These are phyloP conservation scores for Columba livia DNA, from an alignment of 2,113 vertebrate genomes.

Conservation along the genomic window DNA sequence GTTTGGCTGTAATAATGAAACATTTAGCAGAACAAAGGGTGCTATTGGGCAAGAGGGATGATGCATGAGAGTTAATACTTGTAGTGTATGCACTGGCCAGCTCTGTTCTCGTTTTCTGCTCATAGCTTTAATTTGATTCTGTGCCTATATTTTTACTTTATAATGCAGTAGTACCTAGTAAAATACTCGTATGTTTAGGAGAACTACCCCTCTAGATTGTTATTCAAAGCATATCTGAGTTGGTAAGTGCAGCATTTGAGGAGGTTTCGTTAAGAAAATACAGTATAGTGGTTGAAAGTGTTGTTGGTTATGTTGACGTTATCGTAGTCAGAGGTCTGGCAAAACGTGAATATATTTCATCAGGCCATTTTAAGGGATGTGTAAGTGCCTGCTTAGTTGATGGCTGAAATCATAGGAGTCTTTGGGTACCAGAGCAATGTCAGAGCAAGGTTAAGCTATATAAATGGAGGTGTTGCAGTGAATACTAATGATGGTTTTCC, in stretches of 20 bases:
- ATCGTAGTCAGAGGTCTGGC: neutral
- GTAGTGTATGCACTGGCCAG: fast-evolving
- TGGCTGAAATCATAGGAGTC: neutral
- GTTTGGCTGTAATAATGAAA: slow-evolving; percentile 28
- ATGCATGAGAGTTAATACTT: neutral
- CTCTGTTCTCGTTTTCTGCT: neutral
- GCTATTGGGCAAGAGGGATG: slow-evolving; percentile 22
- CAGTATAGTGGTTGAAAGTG: fast-evolving
- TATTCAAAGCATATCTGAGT: neutral
- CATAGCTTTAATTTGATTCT: neutral
- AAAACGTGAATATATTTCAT: neutral
- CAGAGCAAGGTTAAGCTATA: neutral
- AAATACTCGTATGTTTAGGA: neutral
- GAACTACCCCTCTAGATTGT: neutral
- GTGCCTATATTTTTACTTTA: neutral
- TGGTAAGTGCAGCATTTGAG: neutral
- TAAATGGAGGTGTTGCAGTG: neutral
- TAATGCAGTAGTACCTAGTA: neutral
- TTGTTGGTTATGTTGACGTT: neutral
- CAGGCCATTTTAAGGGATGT: neutral
- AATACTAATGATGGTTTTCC: neutral
- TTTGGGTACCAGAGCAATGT: neutral
- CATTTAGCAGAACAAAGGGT: slow-evolving; percentile 39
- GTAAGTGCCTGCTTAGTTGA: neutral
- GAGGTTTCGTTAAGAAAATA: neutral